These are phyloP conservation scores for Amblyraja radiata DNA, from an alignment of 2,797 vertebrate species.

Conservation along the genomic window DNA sequence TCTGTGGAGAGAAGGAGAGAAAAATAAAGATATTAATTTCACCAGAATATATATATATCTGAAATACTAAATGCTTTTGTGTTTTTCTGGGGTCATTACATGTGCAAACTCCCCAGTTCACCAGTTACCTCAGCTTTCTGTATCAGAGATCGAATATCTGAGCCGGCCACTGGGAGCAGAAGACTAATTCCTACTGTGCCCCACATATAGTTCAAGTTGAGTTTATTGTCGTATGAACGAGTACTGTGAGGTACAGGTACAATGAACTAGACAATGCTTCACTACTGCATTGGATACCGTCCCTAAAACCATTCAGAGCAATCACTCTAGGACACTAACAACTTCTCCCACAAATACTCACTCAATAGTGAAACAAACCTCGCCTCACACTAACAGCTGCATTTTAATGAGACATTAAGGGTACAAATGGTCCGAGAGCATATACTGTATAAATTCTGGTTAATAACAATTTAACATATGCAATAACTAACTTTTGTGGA, in stretches of 20 bases:
- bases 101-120: neutral
- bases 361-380: too few relatives aligned
- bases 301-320: too few relatives aligned
- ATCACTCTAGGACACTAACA: too few relatives aligned
- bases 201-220: neutral
- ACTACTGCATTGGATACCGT: too few relatives aligned
- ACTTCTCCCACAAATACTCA: too few relatives aligned
- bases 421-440: neutral
- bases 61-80: neutral
- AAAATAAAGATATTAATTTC: neutral
- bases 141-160: neutral
- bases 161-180: neutral
- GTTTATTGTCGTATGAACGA: too few relatives aligned
- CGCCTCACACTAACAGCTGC: too few relatives aligned
- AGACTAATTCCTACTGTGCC: neutral
- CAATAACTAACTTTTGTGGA: neutral
- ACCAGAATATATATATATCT: neutral
- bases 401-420: too few relatives aligned
- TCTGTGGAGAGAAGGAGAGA: slow-evolving; percentile 55
- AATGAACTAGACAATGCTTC: too few relatives aligned
- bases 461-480: neutral
- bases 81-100: neutral
- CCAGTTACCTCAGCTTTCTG: neutral
- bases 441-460: neutral
- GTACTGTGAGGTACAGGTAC: too few relatives aligned